These are phyloP conservation scores for Acromyrmex charruanus DNA, from an alignment of 1,140 invertebrate species.

Conservation along the genomic window DNA sequence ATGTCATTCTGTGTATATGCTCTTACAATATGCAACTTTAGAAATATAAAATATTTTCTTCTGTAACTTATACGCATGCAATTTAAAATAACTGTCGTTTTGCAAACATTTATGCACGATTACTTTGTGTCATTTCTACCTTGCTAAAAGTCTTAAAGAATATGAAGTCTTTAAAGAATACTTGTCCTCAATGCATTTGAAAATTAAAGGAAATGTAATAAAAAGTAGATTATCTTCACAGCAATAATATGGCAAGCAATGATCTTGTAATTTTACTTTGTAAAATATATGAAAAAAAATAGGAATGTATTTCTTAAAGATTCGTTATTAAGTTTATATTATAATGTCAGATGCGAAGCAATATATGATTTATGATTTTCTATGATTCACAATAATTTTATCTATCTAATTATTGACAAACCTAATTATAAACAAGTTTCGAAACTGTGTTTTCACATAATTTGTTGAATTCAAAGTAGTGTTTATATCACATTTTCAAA, in stretches of 20 bases:
- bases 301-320: not conserved
- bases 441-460: not conserved
- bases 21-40: constrained; percentile 20
- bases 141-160: not conserved
- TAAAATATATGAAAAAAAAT: constrained; percentile 28
- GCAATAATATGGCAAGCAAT: constrained; percentile 15
- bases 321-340: not conserved
- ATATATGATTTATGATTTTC: not conserved
- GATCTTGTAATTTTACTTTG: not conserved
- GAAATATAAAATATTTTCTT: constrained; percentile 46
- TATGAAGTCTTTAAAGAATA: constrained; percentile 19
- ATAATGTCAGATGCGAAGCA: not conserved
- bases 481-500: constrained; percentile 20
- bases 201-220: constrained; percentile 27
- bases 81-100: constrained; percentile 30
- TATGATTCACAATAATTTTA: constrained; percentile 6
- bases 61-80: constrained; percentile 32
- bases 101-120: not conserved
- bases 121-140: constrained; percentile 22
- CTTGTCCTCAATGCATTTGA: constrained; percentile 31
- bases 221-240: constrained; percentile 15
- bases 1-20: constrained; percentile 2
- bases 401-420: not conserved
- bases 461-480: not conserved
- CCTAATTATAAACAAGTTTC: not conserved